These are phyloP conservation scores for Lateolabrax maculatus DNA, from an alignment of 2,797 vertebrate genomes.

Conservation along the genomic window DNA sequence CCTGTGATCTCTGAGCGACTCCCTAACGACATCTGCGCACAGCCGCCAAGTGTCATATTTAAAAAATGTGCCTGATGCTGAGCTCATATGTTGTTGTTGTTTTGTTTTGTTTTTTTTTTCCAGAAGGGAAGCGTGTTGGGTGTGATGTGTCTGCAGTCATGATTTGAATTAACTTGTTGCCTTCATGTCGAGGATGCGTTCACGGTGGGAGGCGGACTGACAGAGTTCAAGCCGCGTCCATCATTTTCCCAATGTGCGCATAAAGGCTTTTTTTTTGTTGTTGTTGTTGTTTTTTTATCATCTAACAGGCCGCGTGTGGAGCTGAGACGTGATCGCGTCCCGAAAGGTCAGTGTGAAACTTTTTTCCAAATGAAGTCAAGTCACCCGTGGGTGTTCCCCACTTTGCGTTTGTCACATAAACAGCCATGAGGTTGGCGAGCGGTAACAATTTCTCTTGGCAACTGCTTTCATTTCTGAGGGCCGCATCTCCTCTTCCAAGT, in stretches of 20 bases:
- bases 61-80: not conserved
- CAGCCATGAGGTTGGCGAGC: slow-evolving; percentile 65
- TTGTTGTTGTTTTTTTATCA: no score
- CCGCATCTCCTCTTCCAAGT: slow-evolving; percentile 11
- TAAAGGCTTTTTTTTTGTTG: no score
- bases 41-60: slow-evolving; percentile 12
- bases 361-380: slow-evolving; percentile 69
- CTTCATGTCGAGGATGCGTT: slow-evolving; percentile 27
- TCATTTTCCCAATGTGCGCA: slow-evolving; percentile 48
- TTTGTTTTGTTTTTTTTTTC: slow-evolving; percentile 1
- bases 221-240: slow-evolving; percentile 29
- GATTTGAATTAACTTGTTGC: slow-evolving; percentile 30
- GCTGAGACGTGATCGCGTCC: slow-evolving; percentile 59
- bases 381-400: slow-evolving; percentile 70
- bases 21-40: slow-evolving; percentile 27
- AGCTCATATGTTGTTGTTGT: no score
- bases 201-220: slow-evolving; percentile 25
- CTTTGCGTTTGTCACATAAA: slow-evolving; percentile 77
- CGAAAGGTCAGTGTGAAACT: slow-evolving; percentile 63
- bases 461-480: slow-evolving; percentile 41
- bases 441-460: slow-evolving; percentile 60
- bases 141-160: slow-evolving; percentile 22
- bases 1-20: slow-evolving; percentile 36
- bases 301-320: slow-evolving; percentile 50
- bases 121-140: not conserved